These are phyloP conservation scores for Phaethornis superciliosus DNA, from an alignment of 2,113 vertebrate genomes.

Conservation along the genomic window DNA sequence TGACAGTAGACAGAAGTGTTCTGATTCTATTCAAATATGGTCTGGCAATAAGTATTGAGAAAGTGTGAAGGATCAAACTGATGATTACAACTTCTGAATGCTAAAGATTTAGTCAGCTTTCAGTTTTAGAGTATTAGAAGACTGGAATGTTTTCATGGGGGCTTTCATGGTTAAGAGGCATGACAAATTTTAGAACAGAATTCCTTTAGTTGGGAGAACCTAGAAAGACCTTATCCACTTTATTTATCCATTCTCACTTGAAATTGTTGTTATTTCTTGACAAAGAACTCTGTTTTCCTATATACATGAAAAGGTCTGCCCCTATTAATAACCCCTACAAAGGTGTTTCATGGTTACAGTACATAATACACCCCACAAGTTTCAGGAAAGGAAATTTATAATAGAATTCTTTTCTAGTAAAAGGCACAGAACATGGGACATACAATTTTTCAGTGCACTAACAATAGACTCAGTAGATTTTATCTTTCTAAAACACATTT, in stretches of 20 bases:
- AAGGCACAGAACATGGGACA: not conserved
- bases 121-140: not conserved
- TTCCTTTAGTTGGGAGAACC: not conserved
- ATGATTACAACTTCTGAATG: not conserved
- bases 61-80: not conserved
- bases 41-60: not conserved
- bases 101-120: not conserved
- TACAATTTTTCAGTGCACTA: not conserved
- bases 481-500: not conserved
- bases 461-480: not conserved
- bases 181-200: not conserved
- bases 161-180: not conserved
- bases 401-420: not conserved
- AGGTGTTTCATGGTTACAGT: not conserved
- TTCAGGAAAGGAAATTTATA: not conserved
- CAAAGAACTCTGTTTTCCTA: not conserved
- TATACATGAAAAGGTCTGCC: not conserved
- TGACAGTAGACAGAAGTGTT: not conserved
- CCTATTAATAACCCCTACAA: not conserved
- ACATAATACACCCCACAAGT: accelerated
- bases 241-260: not conserved
- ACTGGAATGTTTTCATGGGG: not conserved
- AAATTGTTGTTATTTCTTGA: not conserved
- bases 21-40: not conserved
- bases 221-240: not conserved